Conservation (phyloP, 2,888 invertebrate genomes). For the Polia nebulosa region DNA sequence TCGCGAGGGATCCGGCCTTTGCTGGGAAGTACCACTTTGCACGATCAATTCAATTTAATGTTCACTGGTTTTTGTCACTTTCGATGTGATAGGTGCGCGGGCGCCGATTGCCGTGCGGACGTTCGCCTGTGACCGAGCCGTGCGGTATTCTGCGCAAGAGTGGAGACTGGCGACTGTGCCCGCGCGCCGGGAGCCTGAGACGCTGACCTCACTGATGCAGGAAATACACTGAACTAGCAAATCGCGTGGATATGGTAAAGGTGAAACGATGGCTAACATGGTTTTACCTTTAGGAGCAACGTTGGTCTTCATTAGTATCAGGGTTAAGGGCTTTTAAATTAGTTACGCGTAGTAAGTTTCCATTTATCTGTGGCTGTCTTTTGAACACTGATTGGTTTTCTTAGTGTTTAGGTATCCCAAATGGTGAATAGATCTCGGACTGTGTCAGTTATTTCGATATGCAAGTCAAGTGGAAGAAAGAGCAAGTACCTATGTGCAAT, state of each 20-base stretch:
- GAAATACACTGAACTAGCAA: slow-evolving; percentile 70
- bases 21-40: slow-evolving; percentile 72
- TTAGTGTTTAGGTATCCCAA: slow-evolving; percentile 23
- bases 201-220: slow-evolving; percentile 80
- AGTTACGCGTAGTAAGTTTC: slow-evolving; percentile 12
- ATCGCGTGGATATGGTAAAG: slow-evolving; percentile 73
- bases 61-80: slow-evolving; percentile 74
- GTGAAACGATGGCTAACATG: slow-evolving; percentile 49
- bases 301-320: slow-evolving; percentile 8
- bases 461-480: not conserved
- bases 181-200: slow-evolving; percentile 50
- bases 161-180: slow-evolving; percentile 46
- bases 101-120: slow-evolving; percentile 64
- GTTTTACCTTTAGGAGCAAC: slow-evolving; percentile 9
- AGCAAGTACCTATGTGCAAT: not conserved
- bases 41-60: slow-evolving; percentile 69
- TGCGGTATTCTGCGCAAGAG: slow-evolving; percentile 73
- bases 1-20: slow-evolving; percentile 68
- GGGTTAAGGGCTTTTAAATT: slow-evolving; percentile 13
- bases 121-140: slow-evolving; percentile 72
- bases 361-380: slow-evolving; percentile 20
- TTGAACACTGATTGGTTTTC: slow-evolving; percentile 25
- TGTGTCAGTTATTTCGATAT: slow-evolving; percentile 13
- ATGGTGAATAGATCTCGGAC: slow-evolving; percentile 11
- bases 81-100: slow-evolving; percentile 68